Conservation (phyloP, 2,797 vertebrate genomes). For the Myiotriccus ornatus region DNA sequence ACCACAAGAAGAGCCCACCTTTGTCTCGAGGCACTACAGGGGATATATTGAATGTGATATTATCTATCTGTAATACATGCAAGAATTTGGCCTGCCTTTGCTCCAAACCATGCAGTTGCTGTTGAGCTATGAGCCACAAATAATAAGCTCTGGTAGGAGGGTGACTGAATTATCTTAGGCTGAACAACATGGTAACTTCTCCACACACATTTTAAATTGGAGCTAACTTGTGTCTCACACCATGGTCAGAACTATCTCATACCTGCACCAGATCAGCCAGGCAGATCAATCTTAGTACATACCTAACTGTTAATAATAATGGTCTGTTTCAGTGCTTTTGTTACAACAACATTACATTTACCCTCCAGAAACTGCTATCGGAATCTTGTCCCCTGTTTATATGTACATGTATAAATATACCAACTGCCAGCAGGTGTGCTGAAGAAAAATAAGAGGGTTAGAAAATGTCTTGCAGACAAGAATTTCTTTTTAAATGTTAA, state of each 20-base stretch:
- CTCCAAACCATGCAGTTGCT: background rate
- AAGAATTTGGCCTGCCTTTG: background rate
- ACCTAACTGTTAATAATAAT: background rate
- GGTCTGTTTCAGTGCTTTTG: background rate
- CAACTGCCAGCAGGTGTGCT: constrained; percentile 38
- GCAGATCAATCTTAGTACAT: background rate
- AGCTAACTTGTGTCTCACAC: background rate
- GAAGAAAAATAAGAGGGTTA: constrained; percentile 61
- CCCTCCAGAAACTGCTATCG: constrained; percentile 23
- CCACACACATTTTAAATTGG: background rate
- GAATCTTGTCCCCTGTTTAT: constrained; percentile 42
- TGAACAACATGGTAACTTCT: background rate
- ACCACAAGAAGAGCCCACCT: background rate
- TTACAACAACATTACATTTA: background rate
- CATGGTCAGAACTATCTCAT: background rate
- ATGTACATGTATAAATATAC: constrained; percentile 55
- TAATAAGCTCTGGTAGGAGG: constrained; percentile 9
- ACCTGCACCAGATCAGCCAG: background rate
- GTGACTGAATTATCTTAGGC: background rate
- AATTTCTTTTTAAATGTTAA: constrained; percentile 75
- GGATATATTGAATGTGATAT: background rate
- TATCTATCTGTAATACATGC: accelerated
- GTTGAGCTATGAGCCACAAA: constrained; percentile 6
- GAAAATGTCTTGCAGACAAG: constrained; percentile 66
- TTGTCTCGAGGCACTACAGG: background rate